Evolutionary conservation across 2,888 invertebrate genomes (phyloP).

Genomic region (Athetis lepigone): DNA sequence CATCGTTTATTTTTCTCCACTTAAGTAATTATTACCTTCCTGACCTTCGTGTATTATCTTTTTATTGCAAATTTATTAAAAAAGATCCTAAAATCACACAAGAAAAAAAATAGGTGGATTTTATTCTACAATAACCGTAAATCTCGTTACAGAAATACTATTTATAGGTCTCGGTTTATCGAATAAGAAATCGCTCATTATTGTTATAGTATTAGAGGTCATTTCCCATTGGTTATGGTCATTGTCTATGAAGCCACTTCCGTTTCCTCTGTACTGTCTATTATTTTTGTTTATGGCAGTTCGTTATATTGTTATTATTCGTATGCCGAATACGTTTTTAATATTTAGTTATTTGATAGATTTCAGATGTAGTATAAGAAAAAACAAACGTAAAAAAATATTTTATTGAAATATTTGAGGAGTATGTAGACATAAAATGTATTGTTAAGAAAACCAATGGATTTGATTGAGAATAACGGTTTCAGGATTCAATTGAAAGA

Average conservation of each 20-base stretch:
- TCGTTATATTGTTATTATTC: constrained; percentile 20
- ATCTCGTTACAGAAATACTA: not conserved
- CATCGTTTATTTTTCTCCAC: too few species aligned
- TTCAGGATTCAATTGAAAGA: too few species aligned
- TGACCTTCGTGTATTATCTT: too few species aligned
- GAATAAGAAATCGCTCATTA: constrained; percentile 32
- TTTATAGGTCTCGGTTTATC: constrained; percentile 13
- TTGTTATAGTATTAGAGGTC: constrained; percentile 47
- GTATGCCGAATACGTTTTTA: not conserved
- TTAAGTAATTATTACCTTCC: too few species aligned
- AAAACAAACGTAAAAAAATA: too few species aligned
- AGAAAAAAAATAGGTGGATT: not conserved
- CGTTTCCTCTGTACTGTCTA: constrained; percentile 35
- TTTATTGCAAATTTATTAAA: too few species aligned
- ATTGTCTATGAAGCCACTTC: constrained; percentile 44
- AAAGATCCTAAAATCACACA: too few species aligned
- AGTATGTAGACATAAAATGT: too few species aligned
- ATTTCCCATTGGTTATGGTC: constrained; percentile 48
- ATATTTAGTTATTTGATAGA: too few species aligned
- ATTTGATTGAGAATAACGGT: too few species aligned
- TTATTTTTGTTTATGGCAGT: constrained; percentile 31
- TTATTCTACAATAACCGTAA: not conserved
- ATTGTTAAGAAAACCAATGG: too few species aligned
- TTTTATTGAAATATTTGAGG: too few species aligned
- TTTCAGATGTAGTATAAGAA: not conserved